Conservation (phyloP, 2,888 invertebrate genomes). For the Platypus cylindrus region DNA sequence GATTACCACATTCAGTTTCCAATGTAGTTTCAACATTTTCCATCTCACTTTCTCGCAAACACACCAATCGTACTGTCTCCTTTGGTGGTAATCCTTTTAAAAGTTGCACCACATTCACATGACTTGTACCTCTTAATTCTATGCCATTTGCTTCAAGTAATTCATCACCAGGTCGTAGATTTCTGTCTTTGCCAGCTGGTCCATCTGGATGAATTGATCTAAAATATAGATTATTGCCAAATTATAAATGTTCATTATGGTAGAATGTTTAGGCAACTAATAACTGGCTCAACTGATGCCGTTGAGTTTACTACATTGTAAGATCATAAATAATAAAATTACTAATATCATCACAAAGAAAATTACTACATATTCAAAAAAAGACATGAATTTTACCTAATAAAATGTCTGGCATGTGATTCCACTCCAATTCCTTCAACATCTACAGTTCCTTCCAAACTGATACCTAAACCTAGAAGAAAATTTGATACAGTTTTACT, state of each 20-base stretch:
- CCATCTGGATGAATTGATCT: slow-evolving; percentile 92
- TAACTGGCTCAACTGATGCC: too few relatives aligned
- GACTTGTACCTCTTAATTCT: slow-evolving; percentile 80
- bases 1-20: not conserved
- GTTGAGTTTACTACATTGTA: too few relatives aligned
- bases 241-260: not conserved
- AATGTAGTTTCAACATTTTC: slow-evolving; percentile 31
- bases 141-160: slow-evolving; percentile 92
- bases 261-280: not conserved
- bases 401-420: slow-evolving; percentile 96
- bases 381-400: slow-evolving; percentile 36
- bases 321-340: too few relatives aligned
- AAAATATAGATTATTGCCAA: slow-evolving; percentile 1
- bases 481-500: too few relatives aligned
- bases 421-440: slow-evolving; percentile 95
- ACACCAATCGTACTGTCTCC: slow-evolving; percentile 86
- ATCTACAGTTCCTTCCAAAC: slow-evolving; percentile 96
- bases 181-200: slow-evolving; percentile 86
- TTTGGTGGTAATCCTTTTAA: slow-evolving; percentile 83
- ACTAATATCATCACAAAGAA: too few relatives aligned
- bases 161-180: slow-evolving; percentile 90
- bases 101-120: slow-evolving; percentile 93
- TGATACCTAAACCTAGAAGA: slow-evolving; percentile 63
- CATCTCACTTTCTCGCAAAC: slow-evolving; percentile 57
- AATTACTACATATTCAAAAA: too few relatives aligned